Conservation (phyloP, 2,888 invertebrate species). For the Andrena hattorfiana region DNA sequence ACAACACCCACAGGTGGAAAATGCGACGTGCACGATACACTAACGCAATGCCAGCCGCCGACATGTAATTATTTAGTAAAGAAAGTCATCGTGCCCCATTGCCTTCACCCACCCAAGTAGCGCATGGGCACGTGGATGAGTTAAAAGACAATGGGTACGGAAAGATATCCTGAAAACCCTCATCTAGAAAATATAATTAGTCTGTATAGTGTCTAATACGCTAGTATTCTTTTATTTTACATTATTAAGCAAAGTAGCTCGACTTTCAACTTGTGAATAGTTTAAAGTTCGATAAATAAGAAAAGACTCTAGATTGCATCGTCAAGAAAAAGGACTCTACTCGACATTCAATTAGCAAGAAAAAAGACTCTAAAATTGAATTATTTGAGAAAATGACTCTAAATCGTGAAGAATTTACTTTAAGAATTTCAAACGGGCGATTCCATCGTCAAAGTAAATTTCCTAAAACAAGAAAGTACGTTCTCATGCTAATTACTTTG, state of each 20-base stretch:
- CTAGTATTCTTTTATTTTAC: neutral
- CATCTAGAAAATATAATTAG: neutral
- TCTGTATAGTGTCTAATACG: neutral
- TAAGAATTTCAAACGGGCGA: neutral
- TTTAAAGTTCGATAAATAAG: too few species aligned
- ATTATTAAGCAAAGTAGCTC: too few species aligned
- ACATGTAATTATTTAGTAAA: neutral
- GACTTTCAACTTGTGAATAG: too few species aligned
- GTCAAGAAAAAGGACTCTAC: neutral
- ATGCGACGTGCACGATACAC: slow-evolving; percentile 13
- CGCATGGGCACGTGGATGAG: slow-evolving; percentile 12
- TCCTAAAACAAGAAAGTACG: neutral
- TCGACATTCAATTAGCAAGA: neutral
- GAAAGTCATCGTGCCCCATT: neutral
- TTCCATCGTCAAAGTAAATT: slow-evolving; percentile 7
- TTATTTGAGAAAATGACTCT: neutral
- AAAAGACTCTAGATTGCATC: too few species aligned
- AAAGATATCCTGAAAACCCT: slow-evolving; percentile 19
- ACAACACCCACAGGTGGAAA: neutral
- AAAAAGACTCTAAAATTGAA: neutral
- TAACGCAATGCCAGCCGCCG: neutral
- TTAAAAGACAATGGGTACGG: neutral
- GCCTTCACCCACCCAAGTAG: slow-evolving; percentile 5
- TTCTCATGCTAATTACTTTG: neutral
- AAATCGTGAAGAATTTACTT: neutral